phyloP scores from a whole-genome alignment of 2,888 invertebrate genomes.

The Nomada fucata region DNA sequence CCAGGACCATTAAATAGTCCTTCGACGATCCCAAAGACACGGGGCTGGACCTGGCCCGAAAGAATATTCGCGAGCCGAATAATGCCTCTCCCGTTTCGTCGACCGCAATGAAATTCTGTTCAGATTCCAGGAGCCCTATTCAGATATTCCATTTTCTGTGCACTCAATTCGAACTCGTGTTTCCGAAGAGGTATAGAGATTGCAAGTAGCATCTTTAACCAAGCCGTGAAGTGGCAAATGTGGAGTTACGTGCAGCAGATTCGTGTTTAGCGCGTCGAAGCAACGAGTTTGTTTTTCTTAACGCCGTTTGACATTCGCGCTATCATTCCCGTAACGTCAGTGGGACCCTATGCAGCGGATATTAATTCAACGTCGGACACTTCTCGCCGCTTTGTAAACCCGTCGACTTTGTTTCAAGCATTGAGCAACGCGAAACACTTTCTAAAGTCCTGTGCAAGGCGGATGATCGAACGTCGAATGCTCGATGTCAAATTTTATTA shows the following conservation, averaged over 20 bases:
- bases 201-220: not conserved
- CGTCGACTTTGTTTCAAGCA: too few relatives aligned
- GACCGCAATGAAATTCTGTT: not conserved
- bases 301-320: not conserved
- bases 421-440: too few relatives aligned
- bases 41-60: slow-evolving; percentile 21
- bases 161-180: not conserved
- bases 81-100: slow-evolving; percentile 3
- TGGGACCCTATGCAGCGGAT: not conserved
- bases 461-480: too few relatives aligned
- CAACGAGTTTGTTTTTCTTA: not conserved
- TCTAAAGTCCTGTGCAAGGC: too few relatives aligned
- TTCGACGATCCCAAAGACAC: slow-evolving; percentile 23
- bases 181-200: not conserved
- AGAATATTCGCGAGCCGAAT: not conserved
- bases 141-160: not conserved
- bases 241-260: not conserved
- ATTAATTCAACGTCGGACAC: not conserved
- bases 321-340: not conserved
- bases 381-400: not conserved
- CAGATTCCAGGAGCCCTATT: too few relatives aligned
- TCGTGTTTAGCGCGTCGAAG: too few relatives aligned
- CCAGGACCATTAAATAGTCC: slow-evolving; percentile 56
- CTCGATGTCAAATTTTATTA: too few relatives aligned
- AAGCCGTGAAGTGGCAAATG: not conserved